These are phyloP conservation scores for Thaleichthys pacificus DNA, from an alignment of 2,797 vertebrate species.

Conservation along the genomic window DNA sequence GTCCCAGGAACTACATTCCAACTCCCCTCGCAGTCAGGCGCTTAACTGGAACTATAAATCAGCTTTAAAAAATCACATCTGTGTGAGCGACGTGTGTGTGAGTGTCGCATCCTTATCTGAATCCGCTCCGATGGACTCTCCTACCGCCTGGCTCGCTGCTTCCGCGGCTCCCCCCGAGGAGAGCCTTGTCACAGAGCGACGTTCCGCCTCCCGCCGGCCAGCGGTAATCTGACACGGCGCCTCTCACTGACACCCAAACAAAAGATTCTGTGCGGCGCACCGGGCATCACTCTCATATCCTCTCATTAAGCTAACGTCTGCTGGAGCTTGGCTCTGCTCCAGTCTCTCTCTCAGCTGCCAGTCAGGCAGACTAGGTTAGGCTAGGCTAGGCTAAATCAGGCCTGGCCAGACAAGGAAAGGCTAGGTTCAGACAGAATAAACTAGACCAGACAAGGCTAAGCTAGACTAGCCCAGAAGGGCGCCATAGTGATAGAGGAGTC, in stretches of 20 bases:
- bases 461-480: background rate
- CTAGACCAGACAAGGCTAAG: background rate
- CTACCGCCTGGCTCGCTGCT: background rate
- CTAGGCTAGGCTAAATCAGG: background rate
- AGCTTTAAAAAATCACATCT: background rate
- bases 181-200: constrained; percentile 48
- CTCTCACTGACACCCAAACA: constrained; percentile 54
- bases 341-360: background rate
- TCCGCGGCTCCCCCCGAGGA: constrained; percentile 29
- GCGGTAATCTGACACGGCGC: constrained; percentile 47
- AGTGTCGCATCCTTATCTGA: constrained; percentile 26
- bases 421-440: background rate
- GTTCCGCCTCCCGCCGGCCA: background rate
- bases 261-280: constrained; percentile 42
- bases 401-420: background rate
- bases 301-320: constrained; percentile 59
- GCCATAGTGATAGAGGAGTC: background rate
- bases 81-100: background rate
- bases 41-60: background rate
- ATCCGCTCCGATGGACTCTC: constrained; percentile 32
- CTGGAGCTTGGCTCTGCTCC: constrained; percentile 45
- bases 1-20: constrained; percentile 19
- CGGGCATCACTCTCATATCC: constrained; percentile 58
- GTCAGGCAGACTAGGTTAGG: background rate
- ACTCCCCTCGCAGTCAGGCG: background rate